phyloP scores from a whole-genome alignment of 2,888 invertebrate species.

The Chloroclysta siterata region DNA sequence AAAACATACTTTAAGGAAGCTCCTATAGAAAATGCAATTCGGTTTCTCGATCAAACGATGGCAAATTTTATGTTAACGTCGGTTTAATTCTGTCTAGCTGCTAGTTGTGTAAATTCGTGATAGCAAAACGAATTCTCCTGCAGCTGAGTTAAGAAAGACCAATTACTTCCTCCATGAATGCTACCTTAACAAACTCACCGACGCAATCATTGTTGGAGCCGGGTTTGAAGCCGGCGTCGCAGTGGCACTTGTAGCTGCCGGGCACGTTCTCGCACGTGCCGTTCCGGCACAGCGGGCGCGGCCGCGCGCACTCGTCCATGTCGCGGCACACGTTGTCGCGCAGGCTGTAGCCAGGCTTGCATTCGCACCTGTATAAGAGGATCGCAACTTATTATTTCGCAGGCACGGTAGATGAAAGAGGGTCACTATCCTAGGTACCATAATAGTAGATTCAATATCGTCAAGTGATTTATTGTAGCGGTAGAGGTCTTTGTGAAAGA shows the following conservation, averaged over 20 bases:
- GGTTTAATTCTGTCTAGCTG: too few relatives aligned
- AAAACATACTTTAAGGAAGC: too few relatives aligned
- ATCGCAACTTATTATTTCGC: not conserved
- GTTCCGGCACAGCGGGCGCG: slow-evolving; percentile 90
- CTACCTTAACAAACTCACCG: slow-evolving; percentile 69
- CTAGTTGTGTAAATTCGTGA: too few relatives aligned
- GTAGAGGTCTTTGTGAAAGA: too few relatives aligned
- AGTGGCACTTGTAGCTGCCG: slow-evolving; percentile 90
- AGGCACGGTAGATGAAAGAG: not conserved
- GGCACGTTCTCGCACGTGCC: slow-evolving; percentile 90
- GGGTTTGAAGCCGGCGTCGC: slow-evolving; percentile 90
- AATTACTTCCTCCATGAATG: not conserved
- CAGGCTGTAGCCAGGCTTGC: slow-evolving; percentile 89
- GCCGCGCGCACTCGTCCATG: slow-evolving; percentile 89
- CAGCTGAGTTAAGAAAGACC: not conserved
- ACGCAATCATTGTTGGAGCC: slow-evolving; percentile 92
- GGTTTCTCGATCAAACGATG: too few relatives aligned
- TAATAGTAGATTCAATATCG: too few relatives aligned
- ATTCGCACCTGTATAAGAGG: slow-evolving; percentile 83
- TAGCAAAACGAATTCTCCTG: too few relatives aligned
- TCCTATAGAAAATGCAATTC: too few relatives aligned
- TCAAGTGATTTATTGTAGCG: too few relatives aligned
- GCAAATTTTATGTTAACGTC: too few relatives aligned
- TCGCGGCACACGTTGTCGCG: slow-evolving; percentile 87
- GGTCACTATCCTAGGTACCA: too few relatives aligned